These are phyloP conservation scores for Pristionchus entomophagus DNA, from an alignment of 2,888 invertebrate genomes.

Conservation along the genomic window DNA sequence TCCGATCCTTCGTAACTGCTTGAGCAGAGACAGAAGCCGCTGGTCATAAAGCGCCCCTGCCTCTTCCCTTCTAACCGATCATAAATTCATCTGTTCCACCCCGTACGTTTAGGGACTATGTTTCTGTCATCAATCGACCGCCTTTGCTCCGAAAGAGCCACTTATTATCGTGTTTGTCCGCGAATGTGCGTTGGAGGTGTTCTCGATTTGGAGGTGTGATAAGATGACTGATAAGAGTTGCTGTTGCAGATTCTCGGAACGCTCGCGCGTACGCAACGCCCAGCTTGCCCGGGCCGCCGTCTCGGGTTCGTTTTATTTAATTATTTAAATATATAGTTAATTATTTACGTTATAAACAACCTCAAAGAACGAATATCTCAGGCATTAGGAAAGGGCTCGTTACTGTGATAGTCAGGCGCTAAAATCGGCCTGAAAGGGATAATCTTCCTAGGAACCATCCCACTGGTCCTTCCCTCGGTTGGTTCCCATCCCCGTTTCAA, in stretches of 20 bases:
- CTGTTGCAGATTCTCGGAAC: constrained; percentile 4
- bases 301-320: background rate
- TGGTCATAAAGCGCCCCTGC: constrained; percentile 4
- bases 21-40: constrained; percentile 31
- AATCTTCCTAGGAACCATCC: too few species aligned
- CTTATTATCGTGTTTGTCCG: background rate
- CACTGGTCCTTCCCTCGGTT: too few species aligned
- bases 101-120: constrained; percentile 25
- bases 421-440: too few species aligned
- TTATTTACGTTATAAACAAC: background rate
- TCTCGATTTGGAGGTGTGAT: constrained; percentile 34
- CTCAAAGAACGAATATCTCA: too few species aligned
- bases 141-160: background rate
- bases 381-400: too few species aligned
- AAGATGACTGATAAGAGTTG: background rate
- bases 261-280: constrained; percentile 23
- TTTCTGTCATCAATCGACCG: constrained; percentile 22
- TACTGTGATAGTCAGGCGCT: too few species aligned
- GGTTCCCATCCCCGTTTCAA: background rate
- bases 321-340: background rate
- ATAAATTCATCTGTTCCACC: constrained; percentile 38
- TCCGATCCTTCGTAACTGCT: constrained; percentile 28
- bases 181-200: background rate
- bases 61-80: background rate
- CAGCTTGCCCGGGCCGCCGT: constrained; percentile 30